Base-by-base conservation (phyloP, 1,140 invertebrate genomes). In the Euschistus heros region DNA sequence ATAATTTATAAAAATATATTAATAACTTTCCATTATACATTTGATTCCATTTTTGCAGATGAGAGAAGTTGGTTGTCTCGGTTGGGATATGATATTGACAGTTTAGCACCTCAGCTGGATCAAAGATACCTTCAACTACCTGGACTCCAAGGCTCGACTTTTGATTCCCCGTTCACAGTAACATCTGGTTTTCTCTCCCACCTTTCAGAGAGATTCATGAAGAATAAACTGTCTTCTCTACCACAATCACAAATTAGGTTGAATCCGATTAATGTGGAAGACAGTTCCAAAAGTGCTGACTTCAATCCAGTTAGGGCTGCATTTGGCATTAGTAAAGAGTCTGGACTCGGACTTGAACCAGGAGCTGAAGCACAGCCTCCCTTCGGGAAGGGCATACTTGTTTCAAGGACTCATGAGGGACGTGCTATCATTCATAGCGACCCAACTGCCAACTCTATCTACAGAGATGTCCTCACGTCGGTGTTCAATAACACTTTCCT, bases 401-500 rank as follows among this genome's bases (percentile, higher is more conserved):
- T 96, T 0, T 94, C 92, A 0, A 81, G 88, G 46, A 86, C 86
- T 6, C 76, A 80, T 3, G 85, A 88, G 24, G 87, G 87, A 0
- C 85, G 87, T 70, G 91, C 91, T 1, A 86, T 92, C 2, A 86
- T 94, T 1, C 90, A 88, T 2, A 87, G 89, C 68, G 89, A 92
- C 2, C 89, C 89, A 8, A 87, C 88, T 0, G 89, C 91, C 0
- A 92, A 92, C 74, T 81, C 89, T 17, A 91, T 94, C 69, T 89
- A 91, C 71, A 80, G 86, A n/a, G 92, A 94, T 74, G 92, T 95
- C 0, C 91, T 94, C 71, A 94, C 91, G 0, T 91, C 91, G 2
- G 91, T 98, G 0, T 91, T 98, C 73, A 97, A 97, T 74, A 83
- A 89, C 65, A 94, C 93, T 0, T 86, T 87, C 71, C 82, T 95